Percentiles rank a stretch among this genome's conserved stretches.
These are phyloP conservation scores for Clamator glandarius DNA, from an alignment of 2,797 vertebrate species.

Conservation along the genomic window DNA sequence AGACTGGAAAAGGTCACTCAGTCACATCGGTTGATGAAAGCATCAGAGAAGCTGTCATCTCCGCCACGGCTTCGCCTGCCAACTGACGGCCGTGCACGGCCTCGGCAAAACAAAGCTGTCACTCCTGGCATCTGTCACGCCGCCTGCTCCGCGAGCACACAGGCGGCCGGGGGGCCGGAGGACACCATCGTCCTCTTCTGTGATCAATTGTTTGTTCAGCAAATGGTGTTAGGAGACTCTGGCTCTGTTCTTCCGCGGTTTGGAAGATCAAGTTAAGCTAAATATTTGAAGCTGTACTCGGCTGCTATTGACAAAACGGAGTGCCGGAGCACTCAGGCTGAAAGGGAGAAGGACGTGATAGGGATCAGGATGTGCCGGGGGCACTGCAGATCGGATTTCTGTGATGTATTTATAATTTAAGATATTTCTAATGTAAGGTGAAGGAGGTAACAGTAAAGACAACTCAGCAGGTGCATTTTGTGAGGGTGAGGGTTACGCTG, in stretches of 20 bases:
- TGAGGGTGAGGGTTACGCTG: not conserved
- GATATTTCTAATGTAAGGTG: conserved; percentile 55
- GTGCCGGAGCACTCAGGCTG: not conserved
- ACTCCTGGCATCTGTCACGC: conserved; percentile 32
- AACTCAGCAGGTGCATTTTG: not conserved
- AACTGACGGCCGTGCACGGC: conserved; percentile 55
- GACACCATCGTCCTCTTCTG: not conserved
- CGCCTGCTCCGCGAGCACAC: not conserved
- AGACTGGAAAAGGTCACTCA: conserved; percentile 82
- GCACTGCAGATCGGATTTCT: conserved; percentile 64
- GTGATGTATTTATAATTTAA: conserved; percentile 80
- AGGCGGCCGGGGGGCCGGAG: not conserved
- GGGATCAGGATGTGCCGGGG: conserved; percentile 44
- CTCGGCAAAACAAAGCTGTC: conserved; percentile 58
- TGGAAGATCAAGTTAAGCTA: conserved; percentile 68
- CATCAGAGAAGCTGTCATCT: conserved; percentile 80
- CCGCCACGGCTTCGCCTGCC: conserved; percentile 44
- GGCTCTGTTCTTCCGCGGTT: conserved; percentile 41
- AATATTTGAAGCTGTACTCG: conserved; percentile 65
- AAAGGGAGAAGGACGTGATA: not conserved
- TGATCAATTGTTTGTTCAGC: conserved; percentile 54
- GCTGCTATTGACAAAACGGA: conserved; percentile 44
- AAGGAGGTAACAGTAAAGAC: conserved; percentile 12
- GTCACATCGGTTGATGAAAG: conserved; percentile 77
- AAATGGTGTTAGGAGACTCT: conserved; percentile 43